phyloP scores from a whole-genome alignment of 2,113 vertebrate genomes.

The Gymnorhina tibicen region DNA sequence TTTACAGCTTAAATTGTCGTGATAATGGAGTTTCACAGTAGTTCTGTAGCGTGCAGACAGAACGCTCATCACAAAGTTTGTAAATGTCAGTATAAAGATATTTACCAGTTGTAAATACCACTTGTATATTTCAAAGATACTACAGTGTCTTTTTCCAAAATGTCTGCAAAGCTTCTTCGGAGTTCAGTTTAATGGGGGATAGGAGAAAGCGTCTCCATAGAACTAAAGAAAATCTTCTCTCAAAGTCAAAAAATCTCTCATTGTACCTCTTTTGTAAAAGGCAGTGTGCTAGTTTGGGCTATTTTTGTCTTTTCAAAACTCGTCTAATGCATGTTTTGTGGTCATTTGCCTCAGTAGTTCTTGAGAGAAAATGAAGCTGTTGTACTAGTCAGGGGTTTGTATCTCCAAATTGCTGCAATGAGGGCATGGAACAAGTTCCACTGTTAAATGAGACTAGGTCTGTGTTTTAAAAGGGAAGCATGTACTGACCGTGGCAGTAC shows the following conservation, averaged over 20 bases:
- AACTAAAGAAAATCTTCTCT: neutral
- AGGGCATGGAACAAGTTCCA: neutral
- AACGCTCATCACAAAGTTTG: neutral
- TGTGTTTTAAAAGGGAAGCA: neutral
- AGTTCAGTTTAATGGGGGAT: neutral
- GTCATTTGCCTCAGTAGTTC: neutral
- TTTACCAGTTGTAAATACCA: neutral
- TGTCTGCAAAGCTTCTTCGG: neutral
- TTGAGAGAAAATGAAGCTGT: neutral
- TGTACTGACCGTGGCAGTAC: neutral
- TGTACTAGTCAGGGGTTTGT: neutral
- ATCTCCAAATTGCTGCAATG: neutral
- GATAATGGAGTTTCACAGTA: neutral
- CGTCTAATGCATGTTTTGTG: neutral
- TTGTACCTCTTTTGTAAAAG: neutral
- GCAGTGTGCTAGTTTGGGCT: neutral
- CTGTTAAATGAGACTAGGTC: neutral
- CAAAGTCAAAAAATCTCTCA: neutral
- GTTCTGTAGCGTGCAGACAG: neutral
- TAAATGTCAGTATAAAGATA: neutral
- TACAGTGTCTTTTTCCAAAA: neutral
- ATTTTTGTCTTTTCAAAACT: neutral
- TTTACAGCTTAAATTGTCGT: neutral
- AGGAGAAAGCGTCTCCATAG: neutral
- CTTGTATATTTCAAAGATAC: neutral